Conservation (phyloP, 2,888 invertebrate genomes). For the Itoplectis maculator region DNA sequence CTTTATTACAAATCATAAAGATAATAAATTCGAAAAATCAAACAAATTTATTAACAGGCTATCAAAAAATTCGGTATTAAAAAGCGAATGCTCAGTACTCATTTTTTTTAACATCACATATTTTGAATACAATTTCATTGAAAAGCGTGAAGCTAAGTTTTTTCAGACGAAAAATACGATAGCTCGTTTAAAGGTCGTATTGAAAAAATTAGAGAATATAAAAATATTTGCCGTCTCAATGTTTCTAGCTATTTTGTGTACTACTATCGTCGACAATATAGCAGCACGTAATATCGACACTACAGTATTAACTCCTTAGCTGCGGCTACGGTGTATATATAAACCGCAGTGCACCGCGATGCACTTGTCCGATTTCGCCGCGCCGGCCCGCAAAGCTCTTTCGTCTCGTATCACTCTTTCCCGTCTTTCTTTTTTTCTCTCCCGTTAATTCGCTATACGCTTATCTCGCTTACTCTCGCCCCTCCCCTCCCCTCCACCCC, state of each 20-base stretch:
- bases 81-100: too few relatives aligned
- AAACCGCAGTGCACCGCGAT: constrained; percentile 62
- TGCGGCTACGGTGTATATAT: constrained; percentile 53
- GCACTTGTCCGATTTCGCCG: constrained; percentile 67
- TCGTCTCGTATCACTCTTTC: constrained; percentile 42
- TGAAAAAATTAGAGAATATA: too few relatives aligned
- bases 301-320: constrained; percentile 57
- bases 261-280: background rate
- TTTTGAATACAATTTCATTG: too few relatives aligned
- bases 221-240: background rate
- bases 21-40: too few relatives aligned
- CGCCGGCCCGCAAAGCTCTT: constrained; percentile 53
- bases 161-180: too few relatives aligned
- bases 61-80: too few relatives aligned
- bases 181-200: too few relatives aligned
- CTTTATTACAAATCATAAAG: too few relatives aligned
- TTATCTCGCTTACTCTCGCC: constrained; percentile 27
- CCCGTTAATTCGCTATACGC: constrained; percentile 30
- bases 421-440: constrained; percentile 11
- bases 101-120: too few relatives aligned
- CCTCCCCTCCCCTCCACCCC: background rate
- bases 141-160: too few relatives aligned
- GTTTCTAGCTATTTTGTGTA: background rate
- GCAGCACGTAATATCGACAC: background rate
- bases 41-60: too few relatives aligned